These are phyloP conservation scores for Anguilla pacifica DNA, from an alignment of 2,797 vertebrate species.

Conservation along the genomic window DNA sequence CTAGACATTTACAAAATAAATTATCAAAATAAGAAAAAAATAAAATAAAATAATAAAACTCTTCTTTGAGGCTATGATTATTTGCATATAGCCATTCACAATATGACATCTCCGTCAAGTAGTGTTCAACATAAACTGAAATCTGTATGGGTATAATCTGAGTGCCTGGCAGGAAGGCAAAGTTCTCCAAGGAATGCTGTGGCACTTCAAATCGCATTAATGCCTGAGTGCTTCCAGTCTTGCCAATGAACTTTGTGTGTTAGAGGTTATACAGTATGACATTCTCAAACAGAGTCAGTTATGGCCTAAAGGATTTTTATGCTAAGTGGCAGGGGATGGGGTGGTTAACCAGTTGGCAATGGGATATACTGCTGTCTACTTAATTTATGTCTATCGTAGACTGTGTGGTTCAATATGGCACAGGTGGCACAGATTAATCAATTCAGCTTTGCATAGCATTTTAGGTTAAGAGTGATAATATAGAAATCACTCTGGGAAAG, in stretches of 20 bases:
- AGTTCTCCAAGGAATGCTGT: neutral
- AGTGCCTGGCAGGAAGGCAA: neutral
- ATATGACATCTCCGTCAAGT: neutral
- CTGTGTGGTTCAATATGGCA: neutral
- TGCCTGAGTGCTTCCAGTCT: neutral
- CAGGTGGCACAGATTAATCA: neutral
- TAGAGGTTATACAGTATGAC: neutral
- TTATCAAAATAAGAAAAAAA: no score
- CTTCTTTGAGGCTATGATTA: no score
- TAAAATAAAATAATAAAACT: no score
- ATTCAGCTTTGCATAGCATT: neutral
- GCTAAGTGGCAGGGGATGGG: neutral
- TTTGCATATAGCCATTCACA: neutral
- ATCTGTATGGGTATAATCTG: neutral
- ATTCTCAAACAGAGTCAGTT: neutral
- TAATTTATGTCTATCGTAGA: neutral
- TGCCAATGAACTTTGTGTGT: neutral
- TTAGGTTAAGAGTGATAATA: no score
- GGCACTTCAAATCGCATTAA: neutral
- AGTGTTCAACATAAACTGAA: neutral
- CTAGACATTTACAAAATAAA: no score
- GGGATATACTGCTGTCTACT: neutral
- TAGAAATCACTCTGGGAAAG: no score
- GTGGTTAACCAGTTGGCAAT: neutral
- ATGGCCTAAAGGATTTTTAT: neutral